Percentiles rank a stretch among this genome's conserved stretches.
phyloP scores from a whole-genome alignment of 2,888 invertebrate genomes.

The Limnephilus auricula region DNA sequence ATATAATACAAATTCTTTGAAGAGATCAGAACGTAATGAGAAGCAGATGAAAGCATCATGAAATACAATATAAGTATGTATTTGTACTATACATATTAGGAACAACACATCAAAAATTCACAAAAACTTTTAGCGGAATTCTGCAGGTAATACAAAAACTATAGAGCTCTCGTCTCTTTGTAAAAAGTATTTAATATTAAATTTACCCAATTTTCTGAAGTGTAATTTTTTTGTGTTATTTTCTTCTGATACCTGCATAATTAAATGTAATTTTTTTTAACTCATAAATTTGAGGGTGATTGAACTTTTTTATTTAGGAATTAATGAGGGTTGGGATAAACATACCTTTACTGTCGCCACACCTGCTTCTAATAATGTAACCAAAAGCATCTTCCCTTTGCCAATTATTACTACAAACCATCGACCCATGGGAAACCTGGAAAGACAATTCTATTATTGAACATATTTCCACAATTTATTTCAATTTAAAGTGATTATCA shows the following conservation, averaged over 20 bases:
- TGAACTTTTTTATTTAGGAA: background rate
- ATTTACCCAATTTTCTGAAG: background rate
- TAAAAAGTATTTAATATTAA: background rate
- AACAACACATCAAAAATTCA: too few species aligned
- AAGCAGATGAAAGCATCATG: too few species aligned
- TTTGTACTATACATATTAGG: too few species aligned
- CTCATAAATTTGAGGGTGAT: background rate
- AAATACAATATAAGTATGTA: too few species aligned
- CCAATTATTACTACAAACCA: slow-evolving; percentile 88
- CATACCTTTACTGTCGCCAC: slow-evolving; percentile 10
- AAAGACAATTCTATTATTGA: slow-evolving; percentile 4
- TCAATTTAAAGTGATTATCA: background rate
- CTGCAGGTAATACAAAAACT: too few species aligned
- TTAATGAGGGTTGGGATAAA: background rate
- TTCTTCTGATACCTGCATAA: background rate
- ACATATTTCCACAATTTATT: background rate
- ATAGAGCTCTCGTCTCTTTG: background rate
- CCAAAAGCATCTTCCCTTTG: slow-evolving; percentile 83
- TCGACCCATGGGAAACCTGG: slow-evolving; percentile 78
- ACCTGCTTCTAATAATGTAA: slow-evolving; percentile 67
- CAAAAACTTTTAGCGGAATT: too few species aligned
- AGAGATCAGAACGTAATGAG: background rate
- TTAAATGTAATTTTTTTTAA: background rate
- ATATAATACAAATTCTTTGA: background rate
- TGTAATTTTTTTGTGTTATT: background rate